Evolutionary conservation across 2,797 vertebrate species (phyloP).

Genomic region (Calcarius lapponicus): DNA sequence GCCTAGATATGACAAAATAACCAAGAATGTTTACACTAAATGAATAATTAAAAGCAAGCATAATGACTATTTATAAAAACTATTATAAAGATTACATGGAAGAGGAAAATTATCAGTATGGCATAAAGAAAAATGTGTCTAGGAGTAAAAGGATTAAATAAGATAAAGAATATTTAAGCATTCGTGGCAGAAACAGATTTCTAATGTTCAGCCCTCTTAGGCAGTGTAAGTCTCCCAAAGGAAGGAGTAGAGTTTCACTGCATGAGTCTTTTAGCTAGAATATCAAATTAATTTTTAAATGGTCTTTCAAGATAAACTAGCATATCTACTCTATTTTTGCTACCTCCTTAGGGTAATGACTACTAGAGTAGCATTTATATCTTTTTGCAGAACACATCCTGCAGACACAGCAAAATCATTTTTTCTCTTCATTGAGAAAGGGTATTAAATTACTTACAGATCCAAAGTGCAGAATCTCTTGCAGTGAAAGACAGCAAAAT

Average conservation of each 20-base stretch:
- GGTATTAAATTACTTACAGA: background rate
- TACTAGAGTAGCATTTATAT: background rate
- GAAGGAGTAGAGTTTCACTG: constrained; percentile 4
- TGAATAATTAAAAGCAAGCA: background rate
- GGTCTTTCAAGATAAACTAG: constrained; percentile 18
- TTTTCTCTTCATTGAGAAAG: background rate
- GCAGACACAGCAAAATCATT: background rate
- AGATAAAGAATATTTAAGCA: background rate
- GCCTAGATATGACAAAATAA: background rate
- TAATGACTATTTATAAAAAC: background rate
- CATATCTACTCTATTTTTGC: background rate
- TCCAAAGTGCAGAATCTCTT: background rate
- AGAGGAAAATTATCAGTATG: background rate
- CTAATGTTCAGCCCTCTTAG: background rate
- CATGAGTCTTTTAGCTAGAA: background rate
- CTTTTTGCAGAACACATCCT: background rate
- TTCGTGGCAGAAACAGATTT: background rate
- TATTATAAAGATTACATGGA: background rate
- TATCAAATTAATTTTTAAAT: constrained; percentile 29
- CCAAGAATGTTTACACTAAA: background rate
- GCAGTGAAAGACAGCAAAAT: background rate
- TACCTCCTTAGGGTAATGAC: background rate
- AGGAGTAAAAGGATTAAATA: background rate
- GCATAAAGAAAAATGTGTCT: background rate
- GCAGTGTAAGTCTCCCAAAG: background rate